Percentiles rank a stretch among this genome's conserved stretches.
Conservation (phyloP, 2,797 vertebrate genomes). For the Mus minutoides region DNA sequence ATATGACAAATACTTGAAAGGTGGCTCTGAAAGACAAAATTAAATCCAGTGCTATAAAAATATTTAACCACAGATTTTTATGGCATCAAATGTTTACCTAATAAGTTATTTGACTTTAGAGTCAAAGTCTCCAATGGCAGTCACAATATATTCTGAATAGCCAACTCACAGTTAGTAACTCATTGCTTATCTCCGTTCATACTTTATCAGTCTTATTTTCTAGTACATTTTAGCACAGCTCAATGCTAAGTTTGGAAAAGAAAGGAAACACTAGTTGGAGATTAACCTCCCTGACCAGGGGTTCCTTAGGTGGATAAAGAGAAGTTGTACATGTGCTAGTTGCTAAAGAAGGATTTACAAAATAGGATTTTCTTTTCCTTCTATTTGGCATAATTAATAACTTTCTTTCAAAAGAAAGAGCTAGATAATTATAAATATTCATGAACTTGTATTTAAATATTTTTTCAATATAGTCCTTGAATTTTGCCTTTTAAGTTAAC, state of each 20-base stretch:
- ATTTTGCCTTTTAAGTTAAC: neutral
- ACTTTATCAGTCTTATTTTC: neutral
- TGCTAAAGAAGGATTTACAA: neutral
- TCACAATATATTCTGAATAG: neutral
- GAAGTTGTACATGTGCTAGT: neutral
- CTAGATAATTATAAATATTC: neutral
- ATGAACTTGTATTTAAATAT: neutral
- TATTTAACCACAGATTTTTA: neutral
- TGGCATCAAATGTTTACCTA: slow-evolving; percentile 1
- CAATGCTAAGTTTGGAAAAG: neutral
- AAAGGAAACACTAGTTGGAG: neutral
- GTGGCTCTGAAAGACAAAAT: neutral
- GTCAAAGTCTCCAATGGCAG: neutral
- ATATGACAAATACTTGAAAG: slow-evolving; percentile 26
- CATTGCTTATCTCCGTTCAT: neutral
- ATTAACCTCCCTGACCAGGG: neutral
- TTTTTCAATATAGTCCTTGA: neutral
- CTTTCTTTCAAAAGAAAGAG: neutral
- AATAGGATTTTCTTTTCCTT: neutral
- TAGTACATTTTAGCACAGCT: neutral
- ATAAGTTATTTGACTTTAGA: neutral
- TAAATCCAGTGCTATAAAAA: neutral
- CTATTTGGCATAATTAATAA: neutral
- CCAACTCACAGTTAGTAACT: neutral
- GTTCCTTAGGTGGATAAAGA: neutral